Base-by-base conservation (phyloP, 2,888 invertebrate species). In the Pediacus dermestoides region DNA sequence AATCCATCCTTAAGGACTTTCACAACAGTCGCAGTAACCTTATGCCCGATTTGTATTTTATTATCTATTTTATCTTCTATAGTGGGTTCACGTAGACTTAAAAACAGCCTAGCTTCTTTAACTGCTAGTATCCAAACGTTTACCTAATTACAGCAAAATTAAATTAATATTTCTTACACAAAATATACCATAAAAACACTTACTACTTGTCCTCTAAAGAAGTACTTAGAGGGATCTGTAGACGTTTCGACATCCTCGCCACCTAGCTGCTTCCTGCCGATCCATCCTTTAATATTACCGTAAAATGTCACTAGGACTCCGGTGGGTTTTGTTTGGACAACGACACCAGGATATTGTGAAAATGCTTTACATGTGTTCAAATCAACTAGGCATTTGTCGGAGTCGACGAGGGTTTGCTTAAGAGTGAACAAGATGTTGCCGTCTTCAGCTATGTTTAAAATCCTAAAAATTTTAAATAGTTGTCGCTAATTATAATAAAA, bases 381-480 rank as follows among this genome's bases (percentile, higher is more conserved):
- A 1, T 70, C 66, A 1, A 58, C 64, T 3, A 87, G 64, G 16
- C 78, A 64, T 9, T 73, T 71, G 0, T 75, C 70, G 0, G 75
- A 73, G 0, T 74, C 63, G 41, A 88, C 62, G 6, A 87, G 73
- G 2, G 80, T 77, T 2, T 74, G 74, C 53, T 85, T 85, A 54
- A 83, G 66, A 0, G 86, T 85, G 11, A 87, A 70, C 33, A 77
- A 63, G 1, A 81, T 64, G 13, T 71, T 28, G 4, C 10, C 71
- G 10, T 61, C 68, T 0, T 55, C 40, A 46, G 76, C 74, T 2
- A 76, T 58, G 0, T 64, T 63, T 16, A 84, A 63, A 2, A 87
- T 80, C 2, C 73, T 72, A 37, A 21, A 57, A 55, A 31, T 43
- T 7, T 18, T 18, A 43, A 34, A 13, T 31, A 10, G 15, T 22